Base-by-base conservation (phyloP, 1,140 invertebrate species). In the Battus philenor region DNA sequence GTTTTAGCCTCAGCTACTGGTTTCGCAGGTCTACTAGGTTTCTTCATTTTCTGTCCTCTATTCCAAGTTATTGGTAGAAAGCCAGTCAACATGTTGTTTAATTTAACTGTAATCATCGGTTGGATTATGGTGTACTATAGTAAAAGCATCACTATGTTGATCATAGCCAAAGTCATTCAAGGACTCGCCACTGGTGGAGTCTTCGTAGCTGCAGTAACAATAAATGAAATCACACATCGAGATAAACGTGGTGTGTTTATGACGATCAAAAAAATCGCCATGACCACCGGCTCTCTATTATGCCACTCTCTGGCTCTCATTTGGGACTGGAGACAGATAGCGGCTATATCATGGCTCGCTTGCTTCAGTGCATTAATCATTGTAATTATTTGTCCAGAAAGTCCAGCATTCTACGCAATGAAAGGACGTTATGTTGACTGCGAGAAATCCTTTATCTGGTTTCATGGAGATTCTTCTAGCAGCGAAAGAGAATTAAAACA, bases 1-100 rank as follows among this genome's bases (percentile, higher is more conserved):
- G 24, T 69, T 73, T 20, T 63, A 73, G 69, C 64, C 43, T 53
- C 66, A 4, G 38, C 43, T 15, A 44, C 47, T 12, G 61, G 64
- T 0, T 18, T 73, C 1, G 30, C 54, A 7, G 69, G 60, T 5
- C n/a, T 61, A 1, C 4, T 63, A 3, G 61, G 69, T n/a, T 61
- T 58, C 22, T 17, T 54, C 9, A 15, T 62, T n/a, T 26, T 70
- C 3, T 47, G 66, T 13, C 47, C 50, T 1, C 34, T 65, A 0
- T 50, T 73, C 31, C 61, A 69, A 48, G 32, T 39, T 0, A 47
- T 45, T 4, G 69, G 69, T 0, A 44, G 69, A 44, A 70, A 59
- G 47, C 12, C 22, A 0, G 48, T 47, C 0, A 38, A 55, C 13
- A 52, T 62, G 7, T 1, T 45, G 9, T 16, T 36, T n/a, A 57